These are phyloP conservation scores for Euwallacea fornicatus DNA, from an alignment of 1,140 invertebrate genomes.

Conservation along the genomic window DNA sequence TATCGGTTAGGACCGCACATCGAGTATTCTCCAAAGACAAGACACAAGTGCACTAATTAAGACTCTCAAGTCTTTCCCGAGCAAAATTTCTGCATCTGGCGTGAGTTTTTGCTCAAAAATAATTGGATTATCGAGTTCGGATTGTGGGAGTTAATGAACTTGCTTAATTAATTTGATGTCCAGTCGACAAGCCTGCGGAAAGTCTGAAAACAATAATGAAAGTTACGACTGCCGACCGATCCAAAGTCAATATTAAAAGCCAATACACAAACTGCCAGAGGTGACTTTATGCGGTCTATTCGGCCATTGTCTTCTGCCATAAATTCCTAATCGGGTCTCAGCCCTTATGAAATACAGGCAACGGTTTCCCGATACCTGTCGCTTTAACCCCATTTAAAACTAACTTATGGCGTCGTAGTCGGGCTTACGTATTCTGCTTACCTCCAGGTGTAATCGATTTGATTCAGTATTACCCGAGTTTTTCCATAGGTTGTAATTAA, in stretches of 20 bases:
- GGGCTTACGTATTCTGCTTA: background rate
- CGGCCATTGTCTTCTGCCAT: slow-evolving; percentile 10
- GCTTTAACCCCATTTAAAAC: slow-evolving; percentile 17
- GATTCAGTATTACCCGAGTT: background rate
- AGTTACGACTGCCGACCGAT: background rate
- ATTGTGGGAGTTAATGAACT: no score
- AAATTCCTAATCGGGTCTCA: slow-evolving; percentile 17
- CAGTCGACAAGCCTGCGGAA: no score
- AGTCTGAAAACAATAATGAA: no score
- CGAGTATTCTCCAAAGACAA: no score
- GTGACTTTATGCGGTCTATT: slow-evolving; percentile 5
- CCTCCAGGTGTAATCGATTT: background rate
- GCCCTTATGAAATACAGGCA: slow-evolving; percentile 14
- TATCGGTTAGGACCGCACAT: no score
- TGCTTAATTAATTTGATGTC: no score
- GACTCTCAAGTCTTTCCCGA: no score
- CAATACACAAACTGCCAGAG: slow-evolving; percentile 8
- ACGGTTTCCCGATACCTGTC: slow-evolving; percentile 7
- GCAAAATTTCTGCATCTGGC: no score
- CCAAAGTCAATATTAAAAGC: slow-evolving; percentile 17
- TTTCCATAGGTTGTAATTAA: no score
- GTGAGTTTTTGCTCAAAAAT: no score
- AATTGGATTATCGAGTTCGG: no score
- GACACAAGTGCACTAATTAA: no score
- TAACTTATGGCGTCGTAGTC: slow-evolving; percentile 6